Evolutionary conservation across 2,888 invertebrate species (phyloP), one percentile per base, ranked within the genome.

Genomic region (Panzeria rudis): DNA sequence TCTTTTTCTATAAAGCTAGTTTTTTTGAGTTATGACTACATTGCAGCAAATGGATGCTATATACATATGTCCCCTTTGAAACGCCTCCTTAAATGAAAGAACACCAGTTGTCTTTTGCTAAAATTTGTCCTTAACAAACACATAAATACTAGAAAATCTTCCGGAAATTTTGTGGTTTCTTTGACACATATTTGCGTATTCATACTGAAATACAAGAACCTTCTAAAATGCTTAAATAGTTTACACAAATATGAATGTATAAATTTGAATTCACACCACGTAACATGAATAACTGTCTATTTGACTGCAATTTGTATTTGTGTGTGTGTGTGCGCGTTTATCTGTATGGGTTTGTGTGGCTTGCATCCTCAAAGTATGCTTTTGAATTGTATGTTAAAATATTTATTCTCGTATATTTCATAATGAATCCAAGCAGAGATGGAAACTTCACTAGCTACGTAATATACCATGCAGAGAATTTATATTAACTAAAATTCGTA

Each of bases 151-250:
- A 69, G 52, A 69, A 69, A 38, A 44, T 38, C 7, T 68, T 52
- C 5, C 35, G 9, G 20, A 54, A 29, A 56, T 79, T 56, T 79
- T 71, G 69, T 50, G 62, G 73, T 59, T 69, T 47, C 75, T 79
- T 84, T 80, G 80, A 71, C 71, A 80, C 41, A 68, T 71, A 71
- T 80, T 79, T 75, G 50, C 25, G 15, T 66, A 35, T 61, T 38
- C 9, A 50, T 15, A 25, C 47, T 23, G 13, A 47, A 35, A 35
- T 32, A 29, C 29, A 41, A 20, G 20, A 50, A 11, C 13, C 8
- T 47, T 56, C 5, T 17, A 7, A 73, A 73, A 29, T 52, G 2
- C 35, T 35, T 73, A 54, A 54, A 54, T 13, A 15, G 38, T 41
- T 38, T 56, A 4, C 17, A 29, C 20, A 72, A 61, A 47, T 61